Percentiles rank a stretch among this genome's conserved stretches.
Conservation (phyloP, 2,113 vertebrate genomes). For the Todiramphus chloris region DNA sequence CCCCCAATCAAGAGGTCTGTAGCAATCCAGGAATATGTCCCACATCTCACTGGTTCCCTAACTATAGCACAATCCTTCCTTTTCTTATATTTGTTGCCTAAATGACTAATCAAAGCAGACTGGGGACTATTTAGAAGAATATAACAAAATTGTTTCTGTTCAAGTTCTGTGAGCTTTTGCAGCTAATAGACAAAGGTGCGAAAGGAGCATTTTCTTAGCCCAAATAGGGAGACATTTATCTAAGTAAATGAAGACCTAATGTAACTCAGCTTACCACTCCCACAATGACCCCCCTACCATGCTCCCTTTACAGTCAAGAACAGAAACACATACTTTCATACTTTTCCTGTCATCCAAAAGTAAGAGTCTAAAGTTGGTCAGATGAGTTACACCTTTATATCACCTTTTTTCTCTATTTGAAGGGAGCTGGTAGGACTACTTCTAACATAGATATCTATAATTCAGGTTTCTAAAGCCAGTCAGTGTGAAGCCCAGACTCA, state of each 20-base stretch:
- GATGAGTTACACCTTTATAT: neutral
- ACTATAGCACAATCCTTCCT: neutral
- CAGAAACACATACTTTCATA: neutral
- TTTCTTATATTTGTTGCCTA: neutral
- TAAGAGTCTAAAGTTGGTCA: neutral
- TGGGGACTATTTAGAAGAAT: neutral
- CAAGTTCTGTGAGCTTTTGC: neutral
- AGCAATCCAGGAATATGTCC: neutral
- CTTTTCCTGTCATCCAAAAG: neutral
- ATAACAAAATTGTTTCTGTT: neutral
- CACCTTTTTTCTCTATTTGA: neutral
- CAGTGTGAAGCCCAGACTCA: neutral
- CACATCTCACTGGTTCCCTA: neutral
- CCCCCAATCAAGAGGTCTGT: neutral
- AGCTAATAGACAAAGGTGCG: neutral
- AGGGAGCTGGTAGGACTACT: neutral
- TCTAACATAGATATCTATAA: neutral
- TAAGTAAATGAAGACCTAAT: neutral
- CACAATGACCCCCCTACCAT: neutral
- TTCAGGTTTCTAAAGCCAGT: neutral
- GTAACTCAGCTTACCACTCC: neutral
- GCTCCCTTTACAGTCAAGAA: neutral
- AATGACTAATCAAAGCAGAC: neutral
- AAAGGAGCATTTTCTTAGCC: neutral
- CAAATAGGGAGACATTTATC: neutral